Evolutionary conservation across 2,797 vertebrate species (phyloP).

Genomic region (Hozukius guyotensis): DNA sequence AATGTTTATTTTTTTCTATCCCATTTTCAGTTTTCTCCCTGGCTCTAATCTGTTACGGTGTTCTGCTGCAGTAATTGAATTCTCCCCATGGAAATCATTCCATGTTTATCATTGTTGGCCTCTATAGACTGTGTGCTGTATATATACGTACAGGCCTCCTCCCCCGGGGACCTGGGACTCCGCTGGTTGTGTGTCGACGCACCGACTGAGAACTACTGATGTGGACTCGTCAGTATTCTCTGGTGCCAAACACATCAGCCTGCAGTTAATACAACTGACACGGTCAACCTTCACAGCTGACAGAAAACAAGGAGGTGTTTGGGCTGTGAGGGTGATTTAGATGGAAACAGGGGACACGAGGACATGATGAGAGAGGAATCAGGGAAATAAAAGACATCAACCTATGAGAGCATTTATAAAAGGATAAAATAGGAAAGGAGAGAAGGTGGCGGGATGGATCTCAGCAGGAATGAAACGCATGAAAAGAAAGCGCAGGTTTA

Average conservation of each 20-base stretch:
- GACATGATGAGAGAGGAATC: neutral
- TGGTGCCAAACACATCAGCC: neutral
- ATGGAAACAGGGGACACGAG: neutral
- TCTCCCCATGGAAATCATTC: slow-evolving; percentile 9
- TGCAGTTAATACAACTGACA: slow-evolving; percentile 28
- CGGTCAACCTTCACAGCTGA: slow-evolving; percentile 32
- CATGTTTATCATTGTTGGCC: neutral
- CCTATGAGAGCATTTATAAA: neutral
- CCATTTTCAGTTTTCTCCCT: neutral
- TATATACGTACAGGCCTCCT: neutral
- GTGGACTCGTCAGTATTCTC: neutral
- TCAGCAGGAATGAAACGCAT: neutral
- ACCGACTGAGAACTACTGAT: slow-evolving; percentile 5
- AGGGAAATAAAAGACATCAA: neutral
- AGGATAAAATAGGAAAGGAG: neutral
- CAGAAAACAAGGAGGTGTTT: slow-evolving; percentile 2
- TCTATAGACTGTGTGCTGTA: neutral
- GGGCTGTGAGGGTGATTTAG: neutral
- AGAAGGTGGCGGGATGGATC: neutral
- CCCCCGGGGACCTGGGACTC: neutral
- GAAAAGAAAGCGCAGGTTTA: neutral
- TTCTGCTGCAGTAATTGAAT: slow-evolving; percentile 9
- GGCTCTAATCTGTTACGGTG: neutral
- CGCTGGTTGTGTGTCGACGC: neutral
- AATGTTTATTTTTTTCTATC: neutral